phyloP scores from a whole-genome alignment of 2,888 invertebrate genomes.

The Anaspis maculata region DNA sequence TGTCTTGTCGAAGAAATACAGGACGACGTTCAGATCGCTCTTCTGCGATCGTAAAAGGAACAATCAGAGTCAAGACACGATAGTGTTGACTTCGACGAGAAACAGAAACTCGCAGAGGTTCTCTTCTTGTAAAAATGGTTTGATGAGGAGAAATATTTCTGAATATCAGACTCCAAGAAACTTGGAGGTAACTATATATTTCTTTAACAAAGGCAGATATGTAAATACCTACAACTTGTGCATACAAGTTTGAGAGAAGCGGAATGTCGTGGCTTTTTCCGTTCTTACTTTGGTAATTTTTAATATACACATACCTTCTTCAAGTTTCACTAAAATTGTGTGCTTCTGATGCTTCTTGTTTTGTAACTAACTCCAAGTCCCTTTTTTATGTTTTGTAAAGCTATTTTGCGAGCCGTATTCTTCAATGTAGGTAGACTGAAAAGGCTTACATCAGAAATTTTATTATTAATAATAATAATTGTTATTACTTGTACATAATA shows the following conservation, averaged over 20 bases:
- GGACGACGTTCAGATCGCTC: constrained; percentile 46
- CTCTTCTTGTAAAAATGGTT: constrained; percentile 27
- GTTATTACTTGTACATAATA: no score
- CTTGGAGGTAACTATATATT: constrained; percentile 42
- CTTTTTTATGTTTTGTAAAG: no score
- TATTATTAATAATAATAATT: no score
- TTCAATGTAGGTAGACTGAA: no score
- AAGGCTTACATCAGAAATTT: no score
- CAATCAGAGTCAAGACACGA: constrained; percentile 28
- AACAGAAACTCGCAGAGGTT: constrained; percentile 24
- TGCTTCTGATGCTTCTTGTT: no score
- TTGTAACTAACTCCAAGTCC: no score
- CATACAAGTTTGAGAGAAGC: constrained; percentile 19
- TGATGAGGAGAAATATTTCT: constrained; percentile 30
- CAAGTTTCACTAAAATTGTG: no score
- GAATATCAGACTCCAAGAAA: constrained; percentile 39
- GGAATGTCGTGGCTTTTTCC: constrained; percentile 15
- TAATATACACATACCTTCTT: no score
- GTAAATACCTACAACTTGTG: constrained; percentile 35
- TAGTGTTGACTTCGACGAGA: constrained; percentile 25
- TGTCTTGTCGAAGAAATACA: constrained; percentile 65
- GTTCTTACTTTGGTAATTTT: constrained; percentile 24
- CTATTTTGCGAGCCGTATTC: no score
- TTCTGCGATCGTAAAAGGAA: constrained; percentile 30
- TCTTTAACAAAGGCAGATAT: constrained; percentile 38